A percentile compares a stretch with the other conserved stretches of the same genome.
Evolutionary conservation across 2,797 vertebrate genomes (phyloP).

Genomic region (Danio tinwini): DNA sequence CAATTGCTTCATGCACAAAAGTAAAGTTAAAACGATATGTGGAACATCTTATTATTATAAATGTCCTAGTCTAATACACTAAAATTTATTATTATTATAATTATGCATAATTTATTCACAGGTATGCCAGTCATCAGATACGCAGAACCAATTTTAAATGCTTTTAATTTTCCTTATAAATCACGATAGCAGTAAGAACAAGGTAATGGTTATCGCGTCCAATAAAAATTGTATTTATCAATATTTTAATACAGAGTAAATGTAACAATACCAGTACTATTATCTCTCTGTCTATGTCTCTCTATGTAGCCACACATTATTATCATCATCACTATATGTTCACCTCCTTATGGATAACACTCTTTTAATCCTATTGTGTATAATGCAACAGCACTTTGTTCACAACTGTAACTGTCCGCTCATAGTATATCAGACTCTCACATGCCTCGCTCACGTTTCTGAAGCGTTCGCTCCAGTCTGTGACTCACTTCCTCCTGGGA

Average conservation of each 20-base stretch:
- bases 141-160: neutral
- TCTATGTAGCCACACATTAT: neutral
- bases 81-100: neutral
- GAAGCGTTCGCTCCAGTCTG: slow-evolving; percentile 23
- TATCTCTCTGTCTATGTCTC: neutral
- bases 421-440: slow-evolving; percentile 19
- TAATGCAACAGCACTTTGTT: slow-evolving; percentile 2
- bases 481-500: slow-evolving; percentile 44
- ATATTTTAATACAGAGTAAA: neutral
- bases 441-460: slow-evolving; percentile 18
- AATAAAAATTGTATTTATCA: neutral
- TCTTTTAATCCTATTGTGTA: neutral
- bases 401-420: slow-evolving; percentile 19
- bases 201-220: neutral
- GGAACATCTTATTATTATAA: no score
- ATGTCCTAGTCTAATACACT: no score
- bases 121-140: neutral
- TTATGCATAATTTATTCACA: neutral
- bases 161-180: neutral
- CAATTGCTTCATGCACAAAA: no score
- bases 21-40: no score
- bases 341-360: neutral
- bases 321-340: neutral
- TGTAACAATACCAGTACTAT: neutral
- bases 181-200: neutral